Conservation (phyloP, 2,113 vertebrate genomes). For the Copsychus sechellarum region DNA sequence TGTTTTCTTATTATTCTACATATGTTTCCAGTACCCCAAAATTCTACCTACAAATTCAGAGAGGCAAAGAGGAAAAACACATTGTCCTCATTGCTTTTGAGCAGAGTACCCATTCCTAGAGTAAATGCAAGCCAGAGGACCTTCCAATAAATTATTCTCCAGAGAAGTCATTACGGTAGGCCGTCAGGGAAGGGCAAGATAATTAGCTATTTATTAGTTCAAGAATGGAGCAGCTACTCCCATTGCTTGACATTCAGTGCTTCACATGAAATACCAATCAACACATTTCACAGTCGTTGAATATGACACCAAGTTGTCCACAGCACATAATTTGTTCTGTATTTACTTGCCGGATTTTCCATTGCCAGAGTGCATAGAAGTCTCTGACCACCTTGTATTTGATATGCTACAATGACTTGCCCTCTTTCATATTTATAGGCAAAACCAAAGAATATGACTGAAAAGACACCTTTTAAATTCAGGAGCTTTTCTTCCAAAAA, state of each 20-base stretch:
- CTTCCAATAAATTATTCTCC: neutral
- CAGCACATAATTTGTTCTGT: neutral
- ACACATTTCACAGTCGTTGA: neutral
- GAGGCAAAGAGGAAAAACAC: neutral
- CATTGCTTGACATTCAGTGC: neutral
- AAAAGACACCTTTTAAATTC: neutral
- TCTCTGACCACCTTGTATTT: neutral
- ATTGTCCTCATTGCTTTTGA: neutral
- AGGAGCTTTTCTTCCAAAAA: neutral
- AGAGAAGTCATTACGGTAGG: neutral
- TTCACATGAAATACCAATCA: slow-evolving; percentile 15
- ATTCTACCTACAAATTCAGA: neutral
- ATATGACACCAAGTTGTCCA: neutral
- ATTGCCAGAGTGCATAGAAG: neutral
- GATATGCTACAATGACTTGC: neutral
- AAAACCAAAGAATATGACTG: neutral
- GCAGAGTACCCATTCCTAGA: neutral
- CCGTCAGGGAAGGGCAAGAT: neutral
- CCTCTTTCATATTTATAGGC: neutral
- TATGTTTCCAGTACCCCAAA: neutral
- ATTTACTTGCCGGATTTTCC: neutral
- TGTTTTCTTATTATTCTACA: neutral
- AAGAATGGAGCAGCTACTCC: neutral
- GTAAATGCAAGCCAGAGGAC: neutral
- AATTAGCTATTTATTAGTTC: slow-evolving; percentile 11